These are phyloP conservation scores for human (Homo sapiens) DNA, from an alignment of 2,113 vertebrate species.

Conservation along the genomic window GRCh38 chr1:70137501-70138000, in stretches of 20 bases:
- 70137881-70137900: background rate
- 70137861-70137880: background rate
- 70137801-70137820: background rate
- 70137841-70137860: background rate
- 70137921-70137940: background rate
- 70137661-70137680: background rate
- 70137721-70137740: background rate
- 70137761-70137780: background rate
- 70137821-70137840: background rate
- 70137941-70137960: background rate
- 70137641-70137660: background rate
- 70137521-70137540: background rate
- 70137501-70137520: background rate
- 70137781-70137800: background rate
- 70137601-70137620: background rate
- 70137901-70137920: background rate
- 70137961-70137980: background rate
- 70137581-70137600: background rate
- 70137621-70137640: background rate
- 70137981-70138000: background rate
- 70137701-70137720: rapidly evolving
- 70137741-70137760: background rate
- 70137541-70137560: background rate
- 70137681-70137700: background rate
- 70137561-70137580: background rate